A percentile compares a stretch with the other conserved stretches of the same genome.
Conservation (phyloP, 2,797 vertebrate species). For the Pseudochirops corinnae region DNA sequence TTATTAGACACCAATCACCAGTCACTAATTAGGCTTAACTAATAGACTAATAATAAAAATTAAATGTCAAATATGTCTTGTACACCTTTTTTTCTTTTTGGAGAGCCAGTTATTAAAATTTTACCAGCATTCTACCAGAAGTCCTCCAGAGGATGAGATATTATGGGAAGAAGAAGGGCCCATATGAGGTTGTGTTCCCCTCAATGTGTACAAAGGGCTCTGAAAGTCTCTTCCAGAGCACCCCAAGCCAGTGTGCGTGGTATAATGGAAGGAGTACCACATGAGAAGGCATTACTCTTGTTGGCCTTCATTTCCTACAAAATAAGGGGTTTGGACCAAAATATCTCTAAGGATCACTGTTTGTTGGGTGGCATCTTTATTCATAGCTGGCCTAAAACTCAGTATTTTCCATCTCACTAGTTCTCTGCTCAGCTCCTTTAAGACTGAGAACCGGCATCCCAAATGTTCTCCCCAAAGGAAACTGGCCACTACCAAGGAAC, state of each 20-base stretch:
- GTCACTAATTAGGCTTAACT: neutral
- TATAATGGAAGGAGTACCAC: neutral
- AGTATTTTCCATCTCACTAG: neutral
- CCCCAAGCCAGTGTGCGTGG: neutral
- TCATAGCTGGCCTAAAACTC: neutral
- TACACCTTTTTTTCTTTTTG: neutral
- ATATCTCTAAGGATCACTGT: neutral
- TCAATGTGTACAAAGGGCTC: neutral
- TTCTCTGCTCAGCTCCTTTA: neutral
- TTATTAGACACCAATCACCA: too few relatives aligned
- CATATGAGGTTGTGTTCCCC: neutral
- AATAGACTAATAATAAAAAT: neutral
- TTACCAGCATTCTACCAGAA: neutral
- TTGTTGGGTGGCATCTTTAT: neutral
- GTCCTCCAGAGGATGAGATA: neutral
- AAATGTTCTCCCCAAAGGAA: neutral
- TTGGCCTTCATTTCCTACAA: neutral
- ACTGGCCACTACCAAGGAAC: neutral
- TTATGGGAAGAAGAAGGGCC: neutral
- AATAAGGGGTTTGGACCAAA: neutral
- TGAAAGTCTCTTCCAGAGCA: constrained; percentile 1
- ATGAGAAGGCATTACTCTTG: neutral
- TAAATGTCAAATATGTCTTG: neutral
- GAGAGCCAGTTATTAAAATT: neutral
- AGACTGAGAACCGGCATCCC: neutral